Evolutionary conservation across 2,888 invertebrate species (phyloP), one percentile per base, ranked within the genome.

Genomic region (Periphyllus acericola): DNA sequence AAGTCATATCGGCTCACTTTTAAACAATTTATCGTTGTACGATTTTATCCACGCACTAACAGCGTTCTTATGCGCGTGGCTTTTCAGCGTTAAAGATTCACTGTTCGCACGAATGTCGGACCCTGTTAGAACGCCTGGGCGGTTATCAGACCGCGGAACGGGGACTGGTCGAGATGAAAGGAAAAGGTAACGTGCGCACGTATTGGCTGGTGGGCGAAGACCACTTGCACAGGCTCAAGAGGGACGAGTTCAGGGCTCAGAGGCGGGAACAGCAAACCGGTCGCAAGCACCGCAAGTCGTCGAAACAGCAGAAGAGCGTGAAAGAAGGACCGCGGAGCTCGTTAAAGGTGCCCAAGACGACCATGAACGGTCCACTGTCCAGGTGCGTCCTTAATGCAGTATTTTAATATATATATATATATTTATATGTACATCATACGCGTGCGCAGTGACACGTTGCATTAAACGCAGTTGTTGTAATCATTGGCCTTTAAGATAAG

Each of bases 171-270:
- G 92, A 94, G 5, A 95, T 97, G 94, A 97, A 97, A 91, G 96
- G 96, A 78, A 96, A 96, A 91, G 95, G 96, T 0, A 96, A 96
- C 75, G 95, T 96, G 91, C 92, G 94, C 89, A 97, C 97, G 2
- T 97, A 95, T 91, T 97, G 96, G 96, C 92, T 97, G 71, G 92
- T 95, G 9, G 96, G 96, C 0, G 96, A 97, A 91, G 95, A 96
- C 89, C 92, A 94, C 0, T 92, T 92, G 11, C 93, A 94, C 75
- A 93, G 94, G 46, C 92, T 93, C 81, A 91, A 92, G 89, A 92
- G 95, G 76, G 93, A 93, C 92, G 86, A 93, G 93, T 90, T 92
- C 94, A 91, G 93, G 81, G 93, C 89, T 92, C 92, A 25, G 91
- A 92, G 46, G 90, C 92, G 78, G 4, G 89, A 92, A 92, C 36